These are phyloP conservation scores for Ectropis crepuscularia DNA, from an alignment of 2,888 invertebrate species.

Conservation along the genomic window DNA sequence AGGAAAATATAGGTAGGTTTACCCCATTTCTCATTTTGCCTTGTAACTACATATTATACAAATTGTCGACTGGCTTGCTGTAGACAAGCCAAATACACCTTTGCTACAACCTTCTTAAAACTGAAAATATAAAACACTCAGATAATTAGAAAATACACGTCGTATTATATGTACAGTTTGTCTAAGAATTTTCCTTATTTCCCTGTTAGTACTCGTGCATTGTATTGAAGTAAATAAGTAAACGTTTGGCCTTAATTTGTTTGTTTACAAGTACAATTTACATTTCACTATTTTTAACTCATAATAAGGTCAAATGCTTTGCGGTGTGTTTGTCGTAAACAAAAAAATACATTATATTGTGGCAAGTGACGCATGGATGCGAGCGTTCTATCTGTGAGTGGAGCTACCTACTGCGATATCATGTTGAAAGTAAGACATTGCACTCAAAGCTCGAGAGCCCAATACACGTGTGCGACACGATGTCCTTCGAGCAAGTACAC, in stretches of 20 bases:
- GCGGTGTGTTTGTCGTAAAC: not conserved
- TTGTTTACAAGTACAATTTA: conserved; percentile 8
- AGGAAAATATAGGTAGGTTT: too few species aligned
- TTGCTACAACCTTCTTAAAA: not conserved
- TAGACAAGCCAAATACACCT: not conserved
- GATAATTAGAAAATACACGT: conserved; percentile 3
- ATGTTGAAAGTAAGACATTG: not conserved
- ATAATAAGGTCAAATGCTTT: conserved; percentile 6
- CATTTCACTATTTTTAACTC: conserved; percentile 9
- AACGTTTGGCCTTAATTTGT: conserved; percentile 15
- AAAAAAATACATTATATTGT: conserved; percentile 4
- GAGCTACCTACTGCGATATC: too few species aligned
- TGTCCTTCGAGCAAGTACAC: too few species aligned
- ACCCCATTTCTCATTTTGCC: too few species aligned
- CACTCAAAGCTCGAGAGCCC: not conserved
- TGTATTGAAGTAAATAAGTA: not conserved
- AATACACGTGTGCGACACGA: too few species aligned
- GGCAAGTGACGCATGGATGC: not conserved
- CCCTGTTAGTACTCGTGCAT: not conserved
- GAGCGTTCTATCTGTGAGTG: not conserved
- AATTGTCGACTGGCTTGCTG: not conserved
- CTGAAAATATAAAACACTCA: not conserved
- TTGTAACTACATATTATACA: not conserved
- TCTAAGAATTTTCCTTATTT: conserved; percentile 5
- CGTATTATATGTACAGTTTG: not conserved